Evolutionary conservation across 2,888 invertebrate genomes (phyloP), one percentile per base, ranked within the genome.

Genomic region (Acleris laterana): DNA sequence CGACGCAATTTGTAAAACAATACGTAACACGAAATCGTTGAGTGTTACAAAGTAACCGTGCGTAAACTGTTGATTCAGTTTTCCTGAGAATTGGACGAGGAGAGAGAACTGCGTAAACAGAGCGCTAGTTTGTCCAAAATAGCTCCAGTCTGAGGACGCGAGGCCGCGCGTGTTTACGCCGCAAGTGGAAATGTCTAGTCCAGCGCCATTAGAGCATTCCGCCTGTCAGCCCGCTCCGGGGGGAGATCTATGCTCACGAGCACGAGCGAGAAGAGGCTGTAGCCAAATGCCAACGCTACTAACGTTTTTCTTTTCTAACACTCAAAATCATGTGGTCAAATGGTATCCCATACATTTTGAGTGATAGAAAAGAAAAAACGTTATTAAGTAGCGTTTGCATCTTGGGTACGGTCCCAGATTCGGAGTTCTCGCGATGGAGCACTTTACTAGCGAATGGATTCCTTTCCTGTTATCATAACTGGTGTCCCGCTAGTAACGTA

Each of bases 121-220:
- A 49, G 7, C 62, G 62, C 53, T 55, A 32, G 25, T 17, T 28
- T 38, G 20, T 62, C 55, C 62, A 38, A 62, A 62, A 62, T 55
- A 62, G 62, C 62, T 38, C 22, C 44, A 25, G 13, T 55, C 48
- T 55, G 48, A 62, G 53, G 62, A 46, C 46, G 46, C 20, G 38
- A 55, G 62, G 62, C 38, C 38, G 13, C 38, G 13, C 38, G 38
- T 13, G 38, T 13, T 38, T 38, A 13, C 38, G 38, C 38, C 38
- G 38, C 38, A 13, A 38, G 38, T 38, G 38, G 38, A 13, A 38
- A 38, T 38, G 38, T 38, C 38, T 9, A 38, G 38, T 13, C 13
- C 38, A 13, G 38, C 38, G 38, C 38, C 38, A 38, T 38, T 38
- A 38, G 38, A 38, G 38, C 38, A 38, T 38, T 32, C 13, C 38